A percentile compares a stretch with the other conserved stretches of the same genome.
These are phyloP conservation scores for Platycnemis pennipes DNA, from an alignment of 2,888 invertebrate species.

Conservation along the genomic window DNA sequence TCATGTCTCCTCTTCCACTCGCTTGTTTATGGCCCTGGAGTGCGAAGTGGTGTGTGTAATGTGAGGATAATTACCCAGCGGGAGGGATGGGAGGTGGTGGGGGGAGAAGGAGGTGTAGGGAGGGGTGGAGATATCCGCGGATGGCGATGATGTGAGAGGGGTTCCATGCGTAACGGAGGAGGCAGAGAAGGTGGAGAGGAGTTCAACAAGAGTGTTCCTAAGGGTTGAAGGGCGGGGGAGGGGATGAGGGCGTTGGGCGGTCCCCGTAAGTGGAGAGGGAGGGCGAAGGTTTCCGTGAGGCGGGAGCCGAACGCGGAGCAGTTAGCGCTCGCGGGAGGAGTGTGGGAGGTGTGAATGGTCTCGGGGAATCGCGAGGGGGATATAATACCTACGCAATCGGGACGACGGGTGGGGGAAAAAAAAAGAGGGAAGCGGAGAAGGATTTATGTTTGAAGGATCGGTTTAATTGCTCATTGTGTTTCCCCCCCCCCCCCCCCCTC, in stretches of 20 bases:
- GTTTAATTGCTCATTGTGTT: constrained; percentile 36
- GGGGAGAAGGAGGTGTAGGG: neutral
- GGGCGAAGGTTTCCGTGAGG: neutral
- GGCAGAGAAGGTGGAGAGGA: neutral
- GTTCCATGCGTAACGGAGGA: neutral
- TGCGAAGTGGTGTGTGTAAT: constrained; percentile 67
- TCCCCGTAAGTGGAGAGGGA: neutral
- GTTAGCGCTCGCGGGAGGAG: neutral
- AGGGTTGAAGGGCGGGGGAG: neutral
- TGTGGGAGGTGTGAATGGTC: constrained; percentile 55
- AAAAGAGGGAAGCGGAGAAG: neutral
- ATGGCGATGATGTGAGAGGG: neutral
- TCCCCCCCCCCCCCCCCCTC: neutral
- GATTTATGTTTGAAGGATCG: constrained; percentile 32
- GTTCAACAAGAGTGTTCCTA: neutral
- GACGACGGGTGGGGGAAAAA: neutral
- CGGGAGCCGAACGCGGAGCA: neutral
- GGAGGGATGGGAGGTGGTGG: neutral
- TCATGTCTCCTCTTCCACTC: constrained; percentile 55
- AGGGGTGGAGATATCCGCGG: constrained; percentile 1
- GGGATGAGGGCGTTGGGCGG: neutral
- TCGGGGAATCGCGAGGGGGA: neutral
- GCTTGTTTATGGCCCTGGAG: constrained; percentile 66
- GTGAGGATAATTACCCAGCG: constrained; percentile 63
- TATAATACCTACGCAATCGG: constrained; percentile 33